Conservation (phyloP, 2,888 invertebrate genomes). For the Clepsis dumicolana region DNA sequence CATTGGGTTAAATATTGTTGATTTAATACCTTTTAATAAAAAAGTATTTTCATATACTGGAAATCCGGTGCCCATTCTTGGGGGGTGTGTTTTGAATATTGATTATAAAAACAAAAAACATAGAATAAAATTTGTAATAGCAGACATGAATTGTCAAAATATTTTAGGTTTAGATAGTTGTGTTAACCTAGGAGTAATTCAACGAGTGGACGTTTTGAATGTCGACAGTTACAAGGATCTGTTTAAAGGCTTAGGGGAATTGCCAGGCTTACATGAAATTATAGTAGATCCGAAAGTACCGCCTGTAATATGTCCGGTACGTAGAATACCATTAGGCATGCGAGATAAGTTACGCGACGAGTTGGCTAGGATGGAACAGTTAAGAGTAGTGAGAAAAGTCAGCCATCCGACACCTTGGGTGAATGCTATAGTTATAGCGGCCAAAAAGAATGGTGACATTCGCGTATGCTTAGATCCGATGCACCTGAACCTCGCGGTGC, state of each 20-base stretch:
- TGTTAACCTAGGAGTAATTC: not conserved
- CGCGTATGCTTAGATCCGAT: constrained; percentile 16
- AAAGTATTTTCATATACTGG: not conserved
- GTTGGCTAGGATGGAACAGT: too few species aligned
- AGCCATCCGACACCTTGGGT: too few species aligned
- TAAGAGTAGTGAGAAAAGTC: too few species aligned
- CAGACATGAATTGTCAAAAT: not conserved
- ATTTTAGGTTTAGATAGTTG: not conserved
- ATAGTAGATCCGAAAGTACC: not conserved
- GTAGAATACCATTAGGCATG: not conserved
- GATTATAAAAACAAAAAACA: not conserved
- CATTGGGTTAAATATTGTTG: not conserved
- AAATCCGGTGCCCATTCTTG: not conserved
- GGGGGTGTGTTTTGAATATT: not conserved
- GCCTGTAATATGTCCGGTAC: not conserved
- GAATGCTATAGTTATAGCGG: not conserved
- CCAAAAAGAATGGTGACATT: constrained; percentile 10
- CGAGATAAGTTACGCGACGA: too few species aligned
- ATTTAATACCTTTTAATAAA: not conserved
- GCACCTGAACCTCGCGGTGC: constrained; percentile 8
- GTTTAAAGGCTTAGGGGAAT: not conserved
- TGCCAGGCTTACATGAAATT: not conserved
- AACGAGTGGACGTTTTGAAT: not conserved
- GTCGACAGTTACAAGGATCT: not conserved
- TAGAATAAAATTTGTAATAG: not conserved